A percentile compares a stretch with the other conserved stretches of the same genome.
Evolutionary conservation across 2,888 invertebrate species (phyloP).

Genomic region (Callinectes sapidus): DNA sequence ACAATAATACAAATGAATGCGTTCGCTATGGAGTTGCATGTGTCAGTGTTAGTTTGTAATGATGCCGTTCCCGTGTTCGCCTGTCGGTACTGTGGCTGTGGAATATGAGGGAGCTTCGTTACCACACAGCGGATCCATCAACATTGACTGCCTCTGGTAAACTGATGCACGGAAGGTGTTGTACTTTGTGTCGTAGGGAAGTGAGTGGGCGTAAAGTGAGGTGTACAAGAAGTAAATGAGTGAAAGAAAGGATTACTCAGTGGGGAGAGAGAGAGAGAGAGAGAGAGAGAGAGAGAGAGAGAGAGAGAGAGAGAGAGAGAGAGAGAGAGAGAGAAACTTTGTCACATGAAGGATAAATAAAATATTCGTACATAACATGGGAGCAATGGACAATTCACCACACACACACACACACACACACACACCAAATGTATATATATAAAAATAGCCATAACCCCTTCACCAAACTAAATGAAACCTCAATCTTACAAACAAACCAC

Average conservation of each 20-base stretch:
- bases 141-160: too few relatives aligned
- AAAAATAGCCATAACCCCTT: not conserved
- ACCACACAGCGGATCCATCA: too few relatives aligned
- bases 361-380: not conserved
- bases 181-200: too few relatives aligned
- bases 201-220: too few relatives aligned
- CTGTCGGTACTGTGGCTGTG: too few relatives aligned
- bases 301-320: too few relatives aligned
- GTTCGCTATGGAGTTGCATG: too few relatives aligned
- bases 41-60: too few relatives aligned
- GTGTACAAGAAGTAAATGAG: not conserved
- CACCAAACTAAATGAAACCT: not conserved
- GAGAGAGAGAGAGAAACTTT: not conserved
- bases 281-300: too few relatives aligned
- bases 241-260: not conserved
- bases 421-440: not conserved
- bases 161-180: too few relatives aligned
- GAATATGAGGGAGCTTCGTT: too few relatives aligned
- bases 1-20: not conserved
- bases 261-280: not conserved
- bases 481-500: not conserved
- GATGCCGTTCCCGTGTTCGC: too few relatives aligned
- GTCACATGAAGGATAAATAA: not conserved
- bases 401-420: conserved; percentile 38
- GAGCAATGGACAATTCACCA: not conserved